Percentiles rank a stretch among this genome's conserved stretches.
phyloP scores from a whole-genome alignment of 2,888 invertebrate species.

The Drosophila fungiperda region DNA sequence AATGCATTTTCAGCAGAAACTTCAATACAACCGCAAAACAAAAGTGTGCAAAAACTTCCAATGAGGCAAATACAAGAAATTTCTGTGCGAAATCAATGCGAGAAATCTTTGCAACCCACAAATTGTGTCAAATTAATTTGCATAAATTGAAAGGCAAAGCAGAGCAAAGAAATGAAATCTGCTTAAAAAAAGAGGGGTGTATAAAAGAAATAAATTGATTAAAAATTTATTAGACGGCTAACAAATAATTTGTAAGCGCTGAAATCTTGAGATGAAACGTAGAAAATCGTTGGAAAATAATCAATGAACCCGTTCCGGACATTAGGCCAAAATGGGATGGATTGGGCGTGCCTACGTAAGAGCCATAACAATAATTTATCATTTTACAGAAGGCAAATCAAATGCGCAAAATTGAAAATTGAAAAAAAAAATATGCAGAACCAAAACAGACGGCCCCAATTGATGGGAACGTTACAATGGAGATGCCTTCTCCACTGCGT shows the following conservation, averaged over 20 bases:
- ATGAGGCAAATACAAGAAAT: background rate
- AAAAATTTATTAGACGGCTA: constrained; percentile 67
- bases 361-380: constrained; percentile 58
- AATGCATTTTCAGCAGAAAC: background rate
- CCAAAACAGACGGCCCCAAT: constrained; percentile 66
- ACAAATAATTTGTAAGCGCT: constrained; percentile 61
- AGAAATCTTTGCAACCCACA: constrained; percentile 28
- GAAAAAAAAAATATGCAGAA: constrained; percentile 18
- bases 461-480: constrained; percentile 25
- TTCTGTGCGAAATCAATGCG: constrained; percentile 35
- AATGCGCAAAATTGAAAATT: constrained; percentile 54
- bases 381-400: constrained; percentile 57
- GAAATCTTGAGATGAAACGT: constrained; percentile 40
- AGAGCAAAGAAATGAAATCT: background rate
- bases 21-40: background rate
- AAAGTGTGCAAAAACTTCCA: background rate
- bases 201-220: constrained; percentile 43
- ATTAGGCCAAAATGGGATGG: constrained; percentile 44
- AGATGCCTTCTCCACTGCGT: constrained; percentile 1
- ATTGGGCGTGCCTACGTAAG: constrained; percentile 14
- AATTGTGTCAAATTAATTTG: constrained; percentile 73
- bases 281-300: constrained; percentile 59
- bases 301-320: constrained; percentile 59
- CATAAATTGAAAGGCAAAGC: constrained; percentile 32
- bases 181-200: background rate